A percentile compares a stretch with the other conserved stretches of the same genome.
Evolutionary conservation across 2,113 vertebrate species (phyloP).

Genomic region (Charina bottae): DNA sequence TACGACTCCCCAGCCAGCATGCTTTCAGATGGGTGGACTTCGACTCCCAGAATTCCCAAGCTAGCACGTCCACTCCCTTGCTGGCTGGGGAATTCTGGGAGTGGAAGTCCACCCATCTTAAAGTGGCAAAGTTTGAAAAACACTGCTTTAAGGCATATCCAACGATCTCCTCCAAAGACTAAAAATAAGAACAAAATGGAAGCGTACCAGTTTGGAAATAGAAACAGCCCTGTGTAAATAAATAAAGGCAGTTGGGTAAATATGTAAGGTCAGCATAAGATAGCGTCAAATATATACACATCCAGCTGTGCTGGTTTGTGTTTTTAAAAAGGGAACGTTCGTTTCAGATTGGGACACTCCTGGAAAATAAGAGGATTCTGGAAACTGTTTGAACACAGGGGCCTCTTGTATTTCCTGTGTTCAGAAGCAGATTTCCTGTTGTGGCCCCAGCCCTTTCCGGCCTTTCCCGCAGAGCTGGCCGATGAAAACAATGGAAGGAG

Average conservation of each 20-base stretch:
- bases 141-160: not conserved
- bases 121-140: not conserved
- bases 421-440: constrained; percentile 50
- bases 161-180: not conserved
- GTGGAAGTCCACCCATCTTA: too few species aligned
- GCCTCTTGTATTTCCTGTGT: not conserved
- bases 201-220: not conserved
- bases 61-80: not conserved
- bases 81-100: too few species aligned
- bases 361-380: constrained; percentile 21
- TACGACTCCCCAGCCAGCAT: not conserved
- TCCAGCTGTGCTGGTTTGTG: not conserved
- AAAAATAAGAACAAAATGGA: not conserved
- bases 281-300: not conserved
- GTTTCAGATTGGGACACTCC: not conserved
- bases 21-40: not conserved
- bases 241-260: not conserved
- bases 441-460: constrained; percentile 57
- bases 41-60: not conserved
- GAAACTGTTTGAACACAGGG: not conserved
- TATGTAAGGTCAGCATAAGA: not conserved
- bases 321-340: not conserved
- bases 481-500: not conserved
- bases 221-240: not conserved
- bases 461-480: not conserved